Evolutionary conservation across 2,888 invertebrate species (phyloP).

Genomic region (Mythimna lalbum): DNA sequence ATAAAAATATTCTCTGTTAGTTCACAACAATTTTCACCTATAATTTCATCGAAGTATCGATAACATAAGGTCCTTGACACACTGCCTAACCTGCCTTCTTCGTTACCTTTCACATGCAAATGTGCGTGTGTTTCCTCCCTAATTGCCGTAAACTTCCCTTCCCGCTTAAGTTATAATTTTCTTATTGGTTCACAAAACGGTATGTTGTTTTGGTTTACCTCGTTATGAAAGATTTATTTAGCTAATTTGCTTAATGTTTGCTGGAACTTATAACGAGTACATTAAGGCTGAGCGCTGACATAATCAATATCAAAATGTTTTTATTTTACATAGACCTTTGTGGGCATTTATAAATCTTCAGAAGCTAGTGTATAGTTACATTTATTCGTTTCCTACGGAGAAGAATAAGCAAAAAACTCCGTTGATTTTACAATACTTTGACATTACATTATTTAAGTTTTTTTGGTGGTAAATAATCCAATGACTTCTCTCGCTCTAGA

Average conservation of each 20-base stretch:
- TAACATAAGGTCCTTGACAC: constrained; percentile 60
- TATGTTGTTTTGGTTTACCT: constrained; percentile 29
- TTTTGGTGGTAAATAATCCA: too few species aligned
- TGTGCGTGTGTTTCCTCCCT: constrained; percentile 61
- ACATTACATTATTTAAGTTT: too few species aligned
- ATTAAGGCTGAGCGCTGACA: background rate
- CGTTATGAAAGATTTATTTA: constrained; percentile 41
- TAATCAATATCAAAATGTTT: too few species aligned
- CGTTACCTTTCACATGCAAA: constrained; percentile 62
- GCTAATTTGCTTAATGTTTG: constrained; percentile 35
- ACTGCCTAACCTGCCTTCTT: constrained; percentile 24
- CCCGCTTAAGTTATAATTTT: constrained; percentile 46
- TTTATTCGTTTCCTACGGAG: too few species aligned
- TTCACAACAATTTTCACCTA: background rate
- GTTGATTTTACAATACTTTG: too few species aligned
- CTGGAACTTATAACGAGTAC: constrained; percentile 17
- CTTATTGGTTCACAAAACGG: constrained; percentile 55
- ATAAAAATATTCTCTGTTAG: background rate
- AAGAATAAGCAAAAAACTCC: too few species aligned
- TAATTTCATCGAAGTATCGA: constrained; percentile 20
- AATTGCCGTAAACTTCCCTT: constrained; percentile 46
- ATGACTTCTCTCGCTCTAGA: too few species aligned
- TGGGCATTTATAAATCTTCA: too few species aligned
- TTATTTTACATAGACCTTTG: too few species aligned
- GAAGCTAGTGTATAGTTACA: too few species aligned